These are phyloP conservation scores for Brachyistius frenatus DNA, from an alignment of 2,113 vertebrate species.

Conservation along the genomic window DNA sequence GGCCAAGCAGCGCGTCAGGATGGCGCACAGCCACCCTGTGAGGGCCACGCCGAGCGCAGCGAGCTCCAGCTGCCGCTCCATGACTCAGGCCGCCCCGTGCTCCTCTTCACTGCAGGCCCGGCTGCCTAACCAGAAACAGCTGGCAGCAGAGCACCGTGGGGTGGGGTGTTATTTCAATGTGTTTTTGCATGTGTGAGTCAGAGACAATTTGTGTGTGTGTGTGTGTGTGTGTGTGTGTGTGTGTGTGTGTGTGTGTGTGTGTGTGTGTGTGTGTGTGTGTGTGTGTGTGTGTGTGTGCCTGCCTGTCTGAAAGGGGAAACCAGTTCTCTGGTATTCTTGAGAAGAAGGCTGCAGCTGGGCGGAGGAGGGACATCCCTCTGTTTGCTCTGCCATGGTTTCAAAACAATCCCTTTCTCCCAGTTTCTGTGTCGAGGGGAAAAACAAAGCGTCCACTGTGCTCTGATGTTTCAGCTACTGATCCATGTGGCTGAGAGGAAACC, in stretches of 20 bases:
- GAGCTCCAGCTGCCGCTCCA: conserved; percentile 76
- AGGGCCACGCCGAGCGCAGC: conserved; percentile 66
- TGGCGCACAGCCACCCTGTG: conserved; percentile 79
- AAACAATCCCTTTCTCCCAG: conserved; percentile 66
- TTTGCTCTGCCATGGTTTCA: conserved; percentile 80
- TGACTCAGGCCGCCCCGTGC: conserved; percentile 55
- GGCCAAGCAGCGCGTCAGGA: conserved; percentile 88
- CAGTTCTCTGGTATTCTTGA: conserved; percentile 69
- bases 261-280: conserved; percentile 8
- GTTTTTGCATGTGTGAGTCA: conserved; percentile 54
- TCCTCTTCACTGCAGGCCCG: conserved; percentile 36
- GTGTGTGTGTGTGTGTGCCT: conserved; percentile 32
- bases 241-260: conserved; percentile 35
- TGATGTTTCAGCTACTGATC: background rate
- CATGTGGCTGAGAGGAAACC: background rate
- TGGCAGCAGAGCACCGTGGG: conserved; percentile 15
- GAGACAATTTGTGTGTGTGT: conserved; percentile 3
- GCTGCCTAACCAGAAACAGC: conserved; percentile 52
- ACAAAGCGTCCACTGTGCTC: conserved; percentile 71
- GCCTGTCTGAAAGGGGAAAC: conserved; percentile 51
- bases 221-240: conserved; percentile 18
- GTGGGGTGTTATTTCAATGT: conserved; percentile 47
- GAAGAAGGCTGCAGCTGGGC: conserved; percentile 58
- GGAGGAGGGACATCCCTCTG: conserved; percentile 67
- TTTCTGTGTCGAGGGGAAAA: conserved; percentile 6